Conservation (phyloP, 2,113 vertebrate species). For the Phylloscopus whistleri region DNA sequence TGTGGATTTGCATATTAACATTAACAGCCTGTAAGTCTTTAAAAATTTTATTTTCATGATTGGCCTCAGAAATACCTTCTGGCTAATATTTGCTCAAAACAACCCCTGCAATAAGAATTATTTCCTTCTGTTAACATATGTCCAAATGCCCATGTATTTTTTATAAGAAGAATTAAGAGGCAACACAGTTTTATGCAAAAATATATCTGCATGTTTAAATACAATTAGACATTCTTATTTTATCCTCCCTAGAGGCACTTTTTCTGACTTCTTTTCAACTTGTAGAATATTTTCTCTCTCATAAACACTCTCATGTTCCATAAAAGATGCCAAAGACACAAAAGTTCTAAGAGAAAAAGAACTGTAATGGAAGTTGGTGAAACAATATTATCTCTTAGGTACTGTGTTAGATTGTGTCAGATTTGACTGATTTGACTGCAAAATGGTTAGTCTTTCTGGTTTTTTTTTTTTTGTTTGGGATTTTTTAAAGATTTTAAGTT, state of each 20-base stretch:
- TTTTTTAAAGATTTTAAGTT: too few relatives aligned
- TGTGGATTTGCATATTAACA: not conserved
- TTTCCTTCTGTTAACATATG: not conserved
- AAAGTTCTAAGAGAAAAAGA: too few relatives aligned
- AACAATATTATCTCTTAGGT: too few relatives aligned
- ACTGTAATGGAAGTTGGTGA: too few relatives aligned
- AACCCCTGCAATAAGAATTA: not conserved
- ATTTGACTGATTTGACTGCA: too few relatives aligned
- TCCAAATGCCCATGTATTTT: not conserved
- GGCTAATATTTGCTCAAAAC: not conserved
- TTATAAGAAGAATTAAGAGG: not conserved
- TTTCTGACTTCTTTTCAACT: not conserved
- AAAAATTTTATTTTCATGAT: not conserved
- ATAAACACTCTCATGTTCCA: too few relatives aligned
- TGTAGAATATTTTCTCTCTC: not conserved
- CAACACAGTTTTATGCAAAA: not conserved
- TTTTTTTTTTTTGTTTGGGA: too few relatives aligned
- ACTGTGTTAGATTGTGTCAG: too few relatives aligned
- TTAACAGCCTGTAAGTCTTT: not conserved
- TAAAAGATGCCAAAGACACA: too few relatives aligned
- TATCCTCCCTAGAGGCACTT: not conserved
- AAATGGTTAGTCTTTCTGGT: too few relatives aligned
- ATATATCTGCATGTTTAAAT: not conserved
- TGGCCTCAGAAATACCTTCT: not conserved
- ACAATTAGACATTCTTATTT: not conserved